phyloP scores from a whole-genome alignment of 2,113 vertebrate genomes.

The Xiphophorus hellerii region DNA sequence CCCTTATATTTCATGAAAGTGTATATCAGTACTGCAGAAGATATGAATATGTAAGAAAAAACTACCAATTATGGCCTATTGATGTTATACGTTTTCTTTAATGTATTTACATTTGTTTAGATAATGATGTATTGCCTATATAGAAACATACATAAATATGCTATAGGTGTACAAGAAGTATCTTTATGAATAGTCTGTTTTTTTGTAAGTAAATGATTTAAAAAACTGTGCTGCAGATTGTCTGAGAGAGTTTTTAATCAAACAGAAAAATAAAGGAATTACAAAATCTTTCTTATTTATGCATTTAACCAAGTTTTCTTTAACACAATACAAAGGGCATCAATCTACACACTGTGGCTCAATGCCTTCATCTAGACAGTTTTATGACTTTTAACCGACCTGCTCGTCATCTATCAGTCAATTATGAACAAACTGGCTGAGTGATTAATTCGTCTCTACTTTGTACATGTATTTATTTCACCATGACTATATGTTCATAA shows the following conservation, averaged over 20 bases:
- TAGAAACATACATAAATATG: not conserved
- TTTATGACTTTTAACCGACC: not conserved
- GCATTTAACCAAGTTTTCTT: too few relatives aligned
- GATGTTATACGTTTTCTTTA: too few relatives aligned
- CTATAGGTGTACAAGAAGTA: not conserved
- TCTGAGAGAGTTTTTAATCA: not conserved
- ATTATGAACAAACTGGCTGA: too few relatives aligned
- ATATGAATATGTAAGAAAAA: not conserved
- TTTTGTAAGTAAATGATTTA: too few relatives aligned
- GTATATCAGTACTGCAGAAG: too few relatives aligned
- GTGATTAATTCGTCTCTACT: too few relatives aligned
- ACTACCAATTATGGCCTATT: not conserved
- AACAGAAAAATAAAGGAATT: not conserved
- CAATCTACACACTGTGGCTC: not conserved
- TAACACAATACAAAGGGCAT: not conserved
- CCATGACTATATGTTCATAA: too few relatives aligned
- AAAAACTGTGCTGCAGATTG: not conserved
- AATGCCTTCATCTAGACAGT: not conserved
- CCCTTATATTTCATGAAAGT: not conserved
- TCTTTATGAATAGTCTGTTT: too few relatives aligned
- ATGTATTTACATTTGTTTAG: not conserved
- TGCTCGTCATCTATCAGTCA: not conserved
- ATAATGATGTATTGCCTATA: not conserved
- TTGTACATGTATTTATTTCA: too few relatives aligned
- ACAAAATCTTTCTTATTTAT: too few relatives aligned